These are phyloP conservation scores for Passer domesticus DNA, from an alignment of 2,113 vertebrate species.

Conservation along the genomic window DNA sequence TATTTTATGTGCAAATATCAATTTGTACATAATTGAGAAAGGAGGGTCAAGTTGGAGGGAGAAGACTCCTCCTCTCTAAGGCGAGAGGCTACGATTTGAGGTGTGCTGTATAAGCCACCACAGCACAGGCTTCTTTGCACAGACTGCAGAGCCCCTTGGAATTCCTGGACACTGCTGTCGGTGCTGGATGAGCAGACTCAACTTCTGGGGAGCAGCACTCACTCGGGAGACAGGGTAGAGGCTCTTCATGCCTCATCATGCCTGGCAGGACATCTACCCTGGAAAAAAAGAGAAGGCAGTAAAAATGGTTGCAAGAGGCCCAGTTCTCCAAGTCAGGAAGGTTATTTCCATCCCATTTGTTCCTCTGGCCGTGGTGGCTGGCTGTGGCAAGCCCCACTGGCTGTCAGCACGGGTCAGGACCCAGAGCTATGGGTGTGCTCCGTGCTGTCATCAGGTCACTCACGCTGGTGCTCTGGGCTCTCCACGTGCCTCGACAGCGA, in stretches of 20 bases:
- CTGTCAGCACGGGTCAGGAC: not conserved
- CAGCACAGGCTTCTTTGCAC: not conserved
- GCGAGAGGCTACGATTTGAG: not conserved
- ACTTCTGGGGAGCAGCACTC: not conserved
- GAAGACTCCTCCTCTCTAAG: not conserved
- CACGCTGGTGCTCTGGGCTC: not conserved
- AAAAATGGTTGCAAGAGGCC: not conserved
- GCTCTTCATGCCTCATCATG: not conserved
- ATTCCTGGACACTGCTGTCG: not conserved
- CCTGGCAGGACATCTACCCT: not conserved
- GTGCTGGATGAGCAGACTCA: not conserved
- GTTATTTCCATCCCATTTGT: not conserved
- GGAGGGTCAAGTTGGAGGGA: not conserved
- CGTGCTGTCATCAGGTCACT: not conserved
- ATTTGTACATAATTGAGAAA: not conserved
- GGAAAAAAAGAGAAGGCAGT: not conserved
- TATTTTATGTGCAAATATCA: not conserved
- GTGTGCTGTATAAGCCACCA: not conserved
- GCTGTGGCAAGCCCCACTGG: not conserved
- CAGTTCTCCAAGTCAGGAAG: not conserved
- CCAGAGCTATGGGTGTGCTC: not conserved
- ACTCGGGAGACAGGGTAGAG: not conserved
- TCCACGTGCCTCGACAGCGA: accelerated
- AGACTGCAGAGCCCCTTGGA: not conserved
- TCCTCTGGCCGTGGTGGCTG: not conserved